Base-by-base conservation (phyloP, 2,888 invertebrate genomes). In the Panopea generosa region DNA sequence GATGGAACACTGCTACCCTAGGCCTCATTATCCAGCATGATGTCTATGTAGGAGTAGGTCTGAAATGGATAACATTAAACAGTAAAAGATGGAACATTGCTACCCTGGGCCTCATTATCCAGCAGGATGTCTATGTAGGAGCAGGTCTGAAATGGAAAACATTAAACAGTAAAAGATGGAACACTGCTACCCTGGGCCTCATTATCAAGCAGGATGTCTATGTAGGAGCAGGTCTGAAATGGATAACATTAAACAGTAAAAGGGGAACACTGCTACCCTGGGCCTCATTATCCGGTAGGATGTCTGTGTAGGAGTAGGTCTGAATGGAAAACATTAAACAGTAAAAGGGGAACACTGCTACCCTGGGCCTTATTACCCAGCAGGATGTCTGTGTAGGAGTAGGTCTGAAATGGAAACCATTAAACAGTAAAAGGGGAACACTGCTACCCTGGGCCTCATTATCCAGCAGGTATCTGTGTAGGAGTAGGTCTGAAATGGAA, bases 231-330 rank as follows among this genome's bases (percentile, higher is more conserved):
- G 14, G 86, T 87, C 90, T 93, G 85, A 20, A 55, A 73, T 1
- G 45, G n/a, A n/a, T n/a, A n/a, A n/a, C n/a, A n/a, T n/a, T n/a
- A n/a, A n/a, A n/a, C n/a, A n/a, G n/a, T n/a, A n/a, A n/a, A n/a
- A 96, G 94, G 93, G 95, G 98, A 62, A 95, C 94, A 0, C 98
- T 98, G 83, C 96, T 96, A 0, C 96, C 93, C 53, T 86, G 84
- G 33, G 94, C 94, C 86, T 97, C 97, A 0, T 95, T 94, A 87
- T 97, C 97, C 9, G 97, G 92, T 52, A 98, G 93, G 4, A 95
- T 94, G 75, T 96, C 95, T 2, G 95, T 94, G 57, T 87, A 86
- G 4, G 88, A 86, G 70, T 91, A 92, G 14, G 86, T 87, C 90
- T 93, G 85, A 20, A 55, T n/a, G n/a, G n/a, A n/a, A n/a, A n/a